phyloP scores from a whole-genome alignment of 1,140 invertebrate genomes.

The Trichonephila clavata region DNA sequence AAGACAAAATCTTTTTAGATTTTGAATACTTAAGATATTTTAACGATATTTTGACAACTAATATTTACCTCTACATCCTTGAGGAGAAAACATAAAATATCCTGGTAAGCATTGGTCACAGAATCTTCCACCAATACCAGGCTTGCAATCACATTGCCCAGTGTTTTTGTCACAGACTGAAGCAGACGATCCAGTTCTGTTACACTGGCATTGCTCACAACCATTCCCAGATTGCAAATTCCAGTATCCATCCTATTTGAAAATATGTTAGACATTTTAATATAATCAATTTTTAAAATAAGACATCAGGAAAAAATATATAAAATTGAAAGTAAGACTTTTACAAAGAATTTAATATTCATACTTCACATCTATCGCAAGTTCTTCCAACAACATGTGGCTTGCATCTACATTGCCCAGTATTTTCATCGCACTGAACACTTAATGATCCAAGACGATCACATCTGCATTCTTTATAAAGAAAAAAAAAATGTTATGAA shows the following conservation, averaged over 20 bases:
- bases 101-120: conserved; percentile 90
- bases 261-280: background rate
- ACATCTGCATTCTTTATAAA: conserved; percentile 88
- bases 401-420: conserved; percentile 87
- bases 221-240: conserved; percentile 86
- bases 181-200: conserved; percentile 87
- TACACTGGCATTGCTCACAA: conserved; percentile 88
- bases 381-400: conserved; percentile 82
- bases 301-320: background rate
- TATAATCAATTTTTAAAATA: background rate
- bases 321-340: background rate
- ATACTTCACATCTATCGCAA: conserved; percentile 83
- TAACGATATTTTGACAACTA: background rate
- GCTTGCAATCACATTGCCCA: conserved; percentile 92
- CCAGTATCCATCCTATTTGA: conserved; percentile 87
- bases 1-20: too few species aligned
- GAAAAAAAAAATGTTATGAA: background rate
- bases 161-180: conserved; percentile 87
- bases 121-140: conserved; percentile 88
- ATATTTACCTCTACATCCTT: conserved; percentile 82
- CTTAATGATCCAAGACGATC: conserved; percentile 86
- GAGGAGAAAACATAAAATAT: conserved; percentile 90
- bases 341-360: background rate
- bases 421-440: conserved; percentile 86
- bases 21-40: too few species aligned